Percentiles rank a stretch among this genome's conserved stretches.
Conservation (phyloP, 2,888 invertebrate species). For the Smittia aterrima region DNA sequence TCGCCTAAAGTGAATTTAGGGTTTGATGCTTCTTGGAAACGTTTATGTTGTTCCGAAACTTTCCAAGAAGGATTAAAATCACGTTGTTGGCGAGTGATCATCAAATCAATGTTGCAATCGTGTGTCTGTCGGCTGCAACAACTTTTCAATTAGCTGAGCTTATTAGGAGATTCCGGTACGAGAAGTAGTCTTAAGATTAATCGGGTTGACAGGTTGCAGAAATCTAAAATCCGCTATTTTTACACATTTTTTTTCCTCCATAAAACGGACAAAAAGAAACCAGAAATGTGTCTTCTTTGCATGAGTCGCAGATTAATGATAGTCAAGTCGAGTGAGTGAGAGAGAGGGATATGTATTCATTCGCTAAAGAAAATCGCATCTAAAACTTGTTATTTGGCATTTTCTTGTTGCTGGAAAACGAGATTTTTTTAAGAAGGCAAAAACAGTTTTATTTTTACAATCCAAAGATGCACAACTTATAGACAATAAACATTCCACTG, state of each 20-base stretch:
- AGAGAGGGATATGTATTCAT: too few relatives aligned
- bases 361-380: not conserved
- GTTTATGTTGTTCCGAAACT: not conserved
- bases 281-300: conserved; percentile 34
- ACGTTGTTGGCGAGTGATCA: not conserved
- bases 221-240: not conserved
- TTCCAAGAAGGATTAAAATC: not conserved
- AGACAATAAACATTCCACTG: conserved; percentile 8
- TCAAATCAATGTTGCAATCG: not conserved
- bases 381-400: conserved; percentile 3
- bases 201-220: not conserved
- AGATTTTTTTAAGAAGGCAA: not conserved
- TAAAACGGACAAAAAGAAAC: not conserved
- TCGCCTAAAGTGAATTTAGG: not conserved
- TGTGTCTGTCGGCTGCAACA: too few relatives aligned
- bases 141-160: too few relatives aligned
- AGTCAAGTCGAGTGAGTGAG: too few relatives aligned
- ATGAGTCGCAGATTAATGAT: conserved; percentile 35
- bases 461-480: not conserved
- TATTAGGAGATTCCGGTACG: too few relatives aligned
- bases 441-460: not conserved
- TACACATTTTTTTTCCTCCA: not conserved
- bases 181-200: too few relatives aligned
- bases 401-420: not conserved
- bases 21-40: not conserved